A percentile compares a stretch with the other conserved stretches of the same genome.
These are phyloP conservation scores for Lumbricus terrestris DNA, from an alignment of 2,888 invertebrate species.

Conservation along the genomic window DNA sequence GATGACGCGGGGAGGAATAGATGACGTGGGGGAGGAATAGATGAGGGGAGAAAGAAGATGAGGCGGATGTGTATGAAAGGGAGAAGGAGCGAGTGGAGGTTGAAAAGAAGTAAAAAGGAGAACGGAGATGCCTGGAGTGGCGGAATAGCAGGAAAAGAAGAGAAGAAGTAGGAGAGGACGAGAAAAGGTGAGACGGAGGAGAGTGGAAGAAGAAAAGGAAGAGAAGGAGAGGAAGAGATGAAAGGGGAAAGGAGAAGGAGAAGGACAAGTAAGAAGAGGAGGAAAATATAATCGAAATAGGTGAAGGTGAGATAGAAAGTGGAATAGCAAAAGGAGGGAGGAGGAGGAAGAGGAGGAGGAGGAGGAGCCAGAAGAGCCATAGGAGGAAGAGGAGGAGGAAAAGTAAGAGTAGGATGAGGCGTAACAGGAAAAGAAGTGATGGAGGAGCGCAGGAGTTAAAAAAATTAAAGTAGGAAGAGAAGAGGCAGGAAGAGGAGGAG, in stretches of 20 bases:
- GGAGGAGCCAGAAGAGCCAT: not conserved
- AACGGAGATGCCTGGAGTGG: not conserved
- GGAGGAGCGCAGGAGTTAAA: too few relatives aligned
- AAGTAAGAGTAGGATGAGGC: not conserved
- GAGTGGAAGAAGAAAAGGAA: too few relatives aligned
- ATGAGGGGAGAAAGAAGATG: too few relatives aligned
- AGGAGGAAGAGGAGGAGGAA: not conserved
- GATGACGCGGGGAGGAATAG: too few relatives aligned
- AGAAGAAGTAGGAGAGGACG: too few relatives aligned
- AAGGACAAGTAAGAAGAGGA: too few relatives aligned
- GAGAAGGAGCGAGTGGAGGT: not conserved
- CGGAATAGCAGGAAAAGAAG: too few relatives aligned
- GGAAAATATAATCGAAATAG: too few relatives aligned
- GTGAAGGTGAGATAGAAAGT: too few relatives aligned
- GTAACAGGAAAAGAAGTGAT: not conserved
- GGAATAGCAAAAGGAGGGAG: not conserved
- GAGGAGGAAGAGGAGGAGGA: not conserved
- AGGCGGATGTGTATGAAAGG: not conserved
- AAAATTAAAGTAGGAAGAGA: not conserved
- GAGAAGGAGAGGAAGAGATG: too few relatives aligned
- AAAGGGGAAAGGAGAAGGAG: too few relatives aligned
- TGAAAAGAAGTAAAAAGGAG: not conserved
- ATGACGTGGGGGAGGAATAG: too few relatives aligned
- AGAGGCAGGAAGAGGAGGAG: not conserved
- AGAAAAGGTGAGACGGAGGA: not conserved